Evolutionary conservation across 2,797 vertebrate species (phyloP).

Genomic region (Myotis daubentonii): DNA sequence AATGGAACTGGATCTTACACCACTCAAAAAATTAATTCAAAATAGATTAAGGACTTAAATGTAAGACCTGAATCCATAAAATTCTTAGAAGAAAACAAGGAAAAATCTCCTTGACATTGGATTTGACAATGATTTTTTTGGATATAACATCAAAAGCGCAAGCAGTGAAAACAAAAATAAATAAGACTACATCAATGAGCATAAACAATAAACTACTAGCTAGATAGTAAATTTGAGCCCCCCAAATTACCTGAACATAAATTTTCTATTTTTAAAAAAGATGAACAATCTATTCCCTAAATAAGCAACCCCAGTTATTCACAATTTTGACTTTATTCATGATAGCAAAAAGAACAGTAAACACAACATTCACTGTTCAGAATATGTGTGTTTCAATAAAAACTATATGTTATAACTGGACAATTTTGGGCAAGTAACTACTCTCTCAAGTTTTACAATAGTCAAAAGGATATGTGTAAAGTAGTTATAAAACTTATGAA

Average conservation of each 20-base stretch:
- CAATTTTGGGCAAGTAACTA: background rate
- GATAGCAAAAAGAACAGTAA: background rate
- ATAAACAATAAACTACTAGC: background rate
- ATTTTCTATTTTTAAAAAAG: conserved; percentile 36
- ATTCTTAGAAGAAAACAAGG: too few species aligned
- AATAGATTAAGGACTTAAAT: too few species aligned
- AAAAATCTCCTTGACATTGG: too few species aligned
- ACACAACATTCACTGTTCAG: background rate
- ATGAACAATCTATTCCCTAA: background rate
- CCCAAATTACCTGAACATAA: background rate
- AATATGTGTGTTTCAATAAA: conserved; percentile 7
- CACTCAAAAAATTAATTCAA: too few species aligned
- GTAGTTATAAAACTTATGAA: background rate
- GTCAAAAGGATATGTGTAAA: background rate
- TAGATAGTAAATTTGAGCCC: background rate
- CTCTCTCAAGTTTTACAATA: background rate
- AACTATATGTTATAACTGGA: background rate
- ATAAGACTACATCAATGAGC: background rate
- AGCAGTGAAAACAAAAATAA: too few species aligned
- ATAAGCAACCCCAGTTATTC: background rate
- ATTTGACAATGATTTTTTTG: too few species aligned
- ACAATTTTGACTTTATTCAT: conserved; percentile 34
- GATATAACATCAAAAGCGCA: too few species aligned
- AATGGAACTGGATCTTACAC: too few species aligned
- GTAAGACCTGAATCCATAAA: too few species aligned